Base-by-base conservation (phyloP, 2,888 invertebrate genomes). In the Diplazon laetatorius region DNA sequence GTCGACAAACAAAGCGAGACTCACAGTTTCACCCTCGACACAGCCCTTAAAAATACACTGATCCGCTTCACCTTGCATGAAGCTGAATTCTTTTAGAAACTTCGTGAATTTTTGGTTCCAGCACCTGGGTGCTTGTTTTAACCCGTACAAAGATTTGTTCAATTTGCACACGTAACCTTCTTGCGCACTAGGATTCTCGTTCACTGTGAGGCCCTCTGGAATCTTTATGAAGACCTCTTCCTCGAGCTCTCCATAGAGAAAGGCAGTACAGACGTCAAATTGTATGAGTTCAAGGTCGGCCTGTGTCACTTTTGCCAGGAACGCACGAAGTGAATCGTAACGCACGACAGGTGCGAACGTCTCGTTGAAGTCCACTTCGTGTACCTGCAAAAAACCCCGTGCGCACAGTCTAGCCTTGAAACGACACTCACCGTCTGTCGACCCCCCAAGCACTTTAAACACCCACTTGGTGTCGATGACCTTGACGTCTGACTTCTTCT, bases 61-160 rank as follows among this genome's bases (percentile, higher is more conserved):
- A 10, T 48, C 48, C 12, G 48, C 48, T 18, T 48, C 8, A 8
- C 48, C 48, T 4, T 48, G 48, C 18, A 18, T 10, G 22, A 79
- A 62, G 30, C 14, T 52, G 37, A 72, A 79, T 10, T 69, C 52
- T 5, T 48, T 81, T 62, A 68, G 16, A 22, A 81, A 81, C 8
- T 62, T 46, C 39, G 48, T 71, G 30, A 78, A 76, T 22, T 65
- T 80, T 1, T 30, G 9, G 25, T 82, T 82, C 71, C 82, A 82
- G 66, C 78, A 82, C 14, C 69, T 63, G 25, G 79, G 74, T 25
- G 79, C 48, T 48, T 81, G 80, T 50, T 78, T 80, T 14, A 82
- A 35, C 1, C 77, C 81, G 35, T 81, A 79, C 0, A 79, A 55
- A 6, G 79, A 77, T 60, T 80, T 77, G 0, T 78, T 77, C 42